Base-by-base conservation (phyloP, 2,797 vertebrate species). In the Halcyon smyrnensis region DNA sequence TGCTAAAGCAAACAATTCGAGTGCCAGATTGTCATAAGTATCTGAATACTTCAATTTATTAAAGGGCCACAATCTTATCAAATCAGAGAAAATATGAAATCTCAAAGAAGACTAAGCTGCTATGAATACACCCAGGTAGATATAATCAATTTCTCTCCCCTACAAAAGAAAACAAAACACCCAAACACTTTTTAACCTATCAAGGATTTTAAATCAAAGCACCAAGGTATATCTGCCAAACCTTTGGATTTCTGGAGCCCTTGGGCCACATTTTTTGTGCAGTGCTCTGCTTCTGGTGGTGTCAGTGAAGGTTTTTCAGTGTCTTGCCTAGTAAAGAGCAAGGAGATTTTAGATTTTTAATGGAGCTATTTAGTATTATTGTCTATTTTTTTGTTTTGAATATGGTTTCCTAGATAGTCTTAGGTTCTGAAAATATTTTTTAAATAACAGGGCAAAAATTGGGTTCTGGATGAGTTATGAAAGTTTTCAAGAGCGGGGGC, bases 1-100 rank as follows among this genome's bases (percentile, higher is more conserved):
- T 73, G 91, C 95, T 97, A 96, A 97, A 97, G 96, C 94, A 95
- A 97, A 97, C 93, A 94, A 96, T 91, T 92, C 1, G 12, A 90
- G 84, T 84, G 91, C 96, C 96, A 97, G 93, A 95, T 93, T 97
- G 94, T 96, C 96, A 89, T 96, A 95, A 80, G 60, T 56, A 90
- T 79, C 79, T 78, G 51, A 70, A 90, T 95, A 74, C 54, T 95
- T 83, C 74, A 36, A 25, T 63, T 91, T 79, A 92, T 97, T 96
- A 93, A 91, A 93, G 85, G 62, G 80, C 92, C 82, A 84, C 60
- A 73, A 69, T 86, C 90, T 87, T 94, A 95, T 90, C 86, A 45
- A 81, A 91, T 92, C 79, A 51, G 53, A 79, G 90, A 54, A 87
- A 62, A 87, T 80, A 87, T 24, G 75, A 87, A 57, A 62, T 76